Base-by-base conservation (phyloP, 1,140 invertebrate genomes). In the Stenopsyche tienmushanensis region DNA sequence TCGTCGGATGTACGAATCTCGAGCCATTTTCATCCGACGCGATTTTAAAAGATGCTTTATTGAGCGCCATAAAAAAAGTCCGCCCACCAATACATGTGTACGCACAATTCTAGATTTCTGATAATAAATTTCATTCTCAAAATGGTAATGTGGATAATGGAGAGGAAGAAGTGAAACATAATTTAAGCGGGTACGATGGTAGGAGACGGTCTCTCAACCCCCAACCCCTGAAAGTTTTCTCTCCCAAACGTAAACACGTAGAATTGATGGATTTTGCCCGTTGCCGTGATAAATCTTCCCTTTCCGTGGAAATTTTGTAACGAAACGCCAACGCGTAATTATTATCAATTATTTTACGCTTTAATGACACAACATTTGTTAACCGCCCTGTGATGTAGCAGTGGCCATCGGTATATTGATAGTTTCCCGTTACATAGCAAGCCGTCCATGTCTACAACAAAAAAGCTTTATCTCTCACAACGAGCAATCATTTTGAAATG, bases 281-380 rank as follows among this genome's bases (percentile, higher is more conserved):
- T 54, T 54, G 52, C 24, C 52, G 52, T 54, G 52, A 54, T 54
- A 54, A 54, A 54, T 54, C 52, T 54, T 25, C 52, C 52, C 25
- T 54, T 54, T 54, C 52, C 52, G 52, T 34, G 52, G 25, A 29
- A 54, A 54, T 54, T 54, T 54, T 54, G 52, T 54, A 34, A 29
- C 52, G 21, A 54, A 29, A 25, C n/a, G 52, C 52, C 52, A 9
- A 1, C 21, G 10, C 23, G 52, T 54, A 54, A 54, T 54, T 54
- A 54, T 54, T 54, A 54, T 54, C 52, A 54, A 54, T 54, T 54
- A 54, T 54, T 54, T 54, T n/a, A 29, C 5, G 25, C 52, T n/a
- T 25, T 54, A 54, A 54, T 29, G 52, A 54, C 24, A 15, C 21
- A 10, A 29, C 25, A 52, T 54, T 54, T 54, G 15, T 54, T 54